These are phyloP conservation scores for Enteromius mattozi DNA, from an alignment of 2,797 vertebrate species.

Conservation along the genomic window DNA sequence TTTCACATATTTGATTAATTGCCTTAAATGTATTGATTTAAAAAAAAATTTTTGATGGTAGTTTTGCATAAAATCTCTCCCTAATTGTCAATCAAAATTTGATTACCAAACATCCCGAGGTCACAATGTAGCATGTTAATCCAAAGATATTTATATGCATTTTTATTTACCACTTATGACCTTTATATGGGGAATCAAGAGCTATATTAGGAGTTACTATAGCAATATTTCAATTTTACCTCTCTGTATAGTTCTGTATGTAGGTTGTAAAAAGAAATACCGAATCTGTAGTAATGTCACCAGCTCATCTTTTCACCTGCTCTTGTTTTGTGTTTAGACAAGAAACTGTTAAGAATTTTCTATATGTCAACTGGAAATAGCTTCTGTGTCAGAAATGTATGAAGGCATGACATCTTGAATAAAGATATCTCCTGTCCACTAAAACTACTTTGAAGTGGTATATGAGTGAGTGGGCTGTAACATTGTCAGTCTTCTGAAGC, in stretches of 20 bases:
- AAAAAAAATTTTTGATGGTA: too few relatives aligned
- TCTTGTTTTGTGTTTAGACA: neutral
- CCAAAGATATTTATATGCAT: slow-evolving; percentile 63
- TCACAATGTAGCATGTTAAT: slow-evolving; percentile 48
- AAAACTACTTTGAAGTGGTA: neutral
- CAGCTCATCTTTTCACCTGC: slow-evolving; percentile 5
- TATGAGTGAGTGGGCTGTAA: slow-evolving; percentile 25
- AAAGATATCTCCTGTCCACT: slow-evolving; percentile 61
- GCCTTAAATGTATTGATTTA: neutral
- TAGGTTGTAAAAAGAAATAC: slow-evolving; percentile 2
- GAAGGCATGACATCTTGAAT: slow-evolving; percentile 66
- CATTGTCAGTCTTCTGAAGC: neutral
- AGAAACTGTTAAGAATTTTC: slow-evolving; percentile 45
- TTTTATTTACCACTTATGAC: neutral
- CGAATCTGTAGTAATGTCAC: slow-evolving; percentile 3
- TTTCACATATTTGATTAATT: neutral
- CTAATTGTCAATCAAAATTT: neutral
- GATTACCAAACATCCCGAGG: neutral
- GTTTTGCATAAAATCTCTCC: neutral
- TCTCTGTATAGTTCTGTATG: slow-evolving; percentile 10
- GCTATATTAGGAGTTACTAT: neutral
- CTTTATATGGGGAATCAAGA: neutral
- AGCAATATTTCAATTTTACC: neutral
- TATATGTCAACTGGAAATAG: slow-evolving; percentile 12
- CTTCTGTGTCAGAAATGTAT: slow-evolving; percentile 53